Evolutionary conservation across 1,140 invertebrate species (phyloP).

Genomic region (Papilio dardanus): DNA sequence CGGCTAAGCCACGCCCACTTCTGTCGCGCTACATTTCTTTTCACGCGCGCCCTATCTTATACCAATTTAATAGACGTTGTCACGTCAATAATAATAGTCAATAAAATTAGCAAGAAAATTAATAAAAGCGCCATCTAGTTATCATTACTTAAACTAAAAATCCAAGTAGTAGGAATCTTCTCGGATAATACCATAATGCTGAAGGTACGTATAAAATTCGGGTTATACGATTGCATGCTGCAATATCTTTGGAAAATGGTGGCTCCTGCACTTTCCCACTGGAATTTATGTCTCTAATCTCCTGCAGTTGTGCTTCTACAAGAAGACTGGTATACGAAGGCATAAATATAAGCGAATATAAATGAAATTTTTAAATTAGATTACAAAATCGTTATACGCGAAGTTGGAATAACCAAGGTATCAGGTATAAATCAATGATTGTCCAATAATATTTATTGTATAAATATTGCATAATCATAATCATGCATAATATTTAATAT

Average conservation of each 20-base stretch:
- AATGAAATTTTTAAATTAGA: neutral
- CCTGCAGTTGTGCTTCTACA: slow-evolving; percentile 10
- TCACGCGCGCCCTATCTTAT: no score
- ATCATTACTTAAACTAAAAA: neutral
- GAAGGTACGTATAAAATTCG: slow-evolving; percentile 18
- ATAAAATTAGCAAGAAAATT: no score
- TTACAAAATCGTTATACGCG: neutral
- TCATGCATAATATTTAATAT: no score
- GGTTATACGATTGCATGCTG: slow-evolving; percentile 19
- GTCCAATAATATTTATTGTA: no score
- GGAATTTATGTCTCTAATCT: slow-evolving; percentile 18
- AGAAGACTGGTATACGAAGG: neutral
- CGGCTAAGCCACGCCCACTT: no score
- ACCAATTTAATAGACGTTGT: no score
- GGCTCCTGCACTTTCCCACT: slow-evolving; percentile 1
- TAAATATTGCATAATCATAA: no score
- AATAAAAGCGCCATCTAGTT: neutral
- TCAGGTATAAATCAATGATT: no score
- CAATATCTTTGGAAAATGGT: slow-evolving; percentile 18
- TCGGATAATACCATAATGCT: neutral
- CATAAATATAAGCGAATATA: neutral
- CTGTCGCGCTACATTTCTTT: no score
- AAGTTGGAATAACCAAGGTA: no score
- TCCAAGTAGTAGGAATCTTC: neutral
- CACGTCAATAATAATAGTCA: no score